A percentile compares a stretch with the other conserved stretches of the same genome.
phyloP scores from a whole-genome alignment of 2,797 vertebrate genomes.

The Dendrocincla tyrannina region DNA sequence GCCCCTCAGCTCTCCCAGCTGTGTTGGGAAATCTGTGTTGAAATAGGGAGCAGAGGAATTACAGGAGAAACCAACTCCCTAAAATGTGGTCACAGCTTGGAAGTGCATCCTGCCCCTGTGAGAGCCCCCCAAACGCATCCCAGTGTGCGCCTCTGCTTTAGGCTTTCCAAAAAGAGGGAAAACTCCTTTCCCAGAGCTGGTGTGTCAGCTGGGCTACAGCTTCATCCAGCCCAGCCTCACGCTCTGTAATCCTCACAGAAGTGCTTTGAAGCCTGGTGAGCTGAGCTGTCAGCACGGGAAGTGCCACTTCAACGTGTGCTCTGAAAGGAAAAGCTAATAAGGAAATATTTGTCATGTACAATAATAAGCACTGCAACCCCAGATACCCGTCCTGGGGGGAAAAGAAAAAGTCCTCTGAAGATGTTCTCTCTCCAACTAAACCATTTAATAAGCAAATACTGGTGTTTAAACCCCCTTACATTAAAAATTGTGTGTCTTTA shows the following conservation, averaged over 20 bases:
- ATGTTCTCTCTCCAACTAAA: neutral
- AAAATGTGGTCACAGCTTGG: neutral
- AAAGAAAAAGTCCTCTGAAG: neutral
- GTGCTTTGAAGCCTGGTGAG: neutral
- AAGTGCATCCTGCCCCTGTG: neutral
- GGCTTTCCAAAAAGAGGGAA: neutral
- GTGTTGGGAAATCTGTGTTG: neutral
- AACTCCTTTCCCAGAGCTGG: neutral
- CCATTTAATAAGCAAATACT: neutral
- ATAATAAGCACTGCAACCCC: neutral
- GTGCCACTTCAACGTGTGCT: neutral
- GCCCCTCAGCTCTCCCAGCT: neutral
- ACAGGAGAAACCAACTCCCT: neutral
- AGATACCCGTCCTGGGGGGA: neutral
- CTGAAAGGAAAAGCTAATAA: slow-evolving; percentile 18
- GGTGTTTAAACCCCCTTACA: neutral
- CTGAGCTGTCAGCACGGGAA: neutral
- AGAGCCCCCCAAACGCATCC: neutral
- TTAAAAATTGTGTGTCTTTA: neutral
- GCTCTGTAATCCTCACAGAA: neutral
- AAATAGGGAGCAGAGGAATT: neutral
- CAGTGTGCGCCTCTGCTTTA: neutral
- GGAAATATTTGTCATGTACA: neutral
- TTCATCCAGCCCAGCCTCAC: neutral
- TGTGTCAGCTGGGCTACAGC: slow-evolving; percentile 1